A percentile compares a stretch with the other conserved stretches of the same genome.
phyloP scores from a whole-genome alignment of 2,113 vertebrate species.

The Polyodon spathula region DNA sequence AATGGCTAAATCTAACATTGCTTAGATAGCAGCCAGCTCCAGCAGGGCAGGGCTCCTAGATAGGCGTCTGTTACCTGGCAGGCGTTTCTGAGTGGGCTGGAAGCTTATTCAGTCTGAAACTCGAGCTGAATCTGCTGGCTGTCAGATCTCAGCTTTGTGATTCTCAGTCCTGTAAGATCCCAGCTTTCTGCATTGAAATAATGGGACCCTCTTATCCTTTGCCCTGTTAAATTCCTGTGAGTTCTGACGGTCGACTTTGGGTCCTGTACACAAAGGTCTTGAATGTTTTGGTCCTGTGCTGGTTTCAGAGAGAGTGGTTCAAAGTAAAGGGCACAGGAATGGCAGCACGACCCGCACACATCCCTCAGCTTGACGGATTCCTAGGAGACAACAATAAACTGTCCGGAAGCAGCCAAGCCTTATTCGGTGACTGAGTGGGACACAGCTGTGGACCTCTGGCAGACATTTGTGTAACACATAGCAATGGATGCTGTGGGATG shows the following conservation, averaged over 20 bases:
- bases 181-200: too few species aligned
- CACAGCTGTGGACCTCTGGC: conserved; percentile 9
- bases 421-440: background rate
- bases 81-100: conserved; percentile 17
- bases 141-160: background rate
- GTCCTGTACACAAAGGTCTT: too few species aligned
- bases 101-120: conserved; percentile 13
- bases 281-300: too few species aligned
- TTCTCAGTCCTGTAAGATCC: too few species aligned
- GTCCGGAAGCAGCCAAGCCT: background rate
- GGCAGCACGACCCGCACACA: too few species aligned
- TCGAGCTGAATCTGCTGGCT: background rate
- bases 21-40: conserved; percentile 31
- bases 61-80: conserved; percentile 32
- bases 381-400: background rate
- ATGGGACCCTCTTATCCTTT: too few species aligned
- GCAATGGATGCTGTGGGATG: background rate
- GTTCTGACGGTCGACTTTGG: too few species aligned
- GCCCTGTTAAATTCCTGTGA: too few species aligned
- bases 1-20: conserved; percentile 51
- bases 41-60: conserved; percentile 28
- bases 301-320: too few species aligned
- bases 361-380: conserved; percentile 6
- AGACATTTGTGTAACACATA: background rate
- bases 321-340: too few species aligned